Evolutionary conservation across 2,113 vertebrate genomes (phyloP).

Genomic region (Noctilio leporinus): DNA sequence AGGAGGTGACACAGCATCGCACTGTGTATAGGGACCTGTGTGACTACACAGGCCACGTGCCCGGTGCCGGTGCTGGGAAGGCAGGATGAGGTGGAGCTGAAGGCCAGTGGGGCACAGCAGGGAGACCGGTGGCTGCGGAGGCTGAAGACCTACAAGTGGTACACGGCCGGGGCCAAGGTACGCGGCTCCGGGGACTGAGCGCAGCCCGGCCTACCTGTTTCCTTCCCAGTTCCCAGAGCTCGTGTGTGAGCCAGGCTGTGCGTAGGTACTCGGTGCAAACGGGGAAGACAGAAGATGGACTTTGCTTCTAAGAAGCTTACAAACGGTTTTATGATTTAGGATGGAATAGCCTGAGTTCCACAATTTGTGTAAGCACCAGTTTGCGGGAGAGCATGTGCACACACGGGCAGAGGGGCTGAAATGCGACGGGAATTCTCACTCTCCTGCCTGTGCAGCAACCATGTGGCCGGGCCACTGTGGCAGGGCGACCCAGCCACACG

Average conservation of each 20-base stretch:
- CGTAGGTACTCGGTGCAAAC: not conserved
- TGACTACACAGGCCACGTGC: not conserved
- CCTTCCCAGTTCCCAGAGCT: not conserved
- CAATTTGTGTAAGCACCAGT: not conserved
- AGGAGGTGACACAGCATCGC: not conserved
- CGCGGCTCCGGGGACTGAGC: not conserved
- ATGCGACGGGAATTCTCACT: not conserved
- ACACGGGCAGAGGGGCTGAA: not conserved
- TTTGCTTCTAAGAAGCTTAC: slow-evolving; percentile 14
- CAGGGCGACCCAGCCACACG: not conserved
- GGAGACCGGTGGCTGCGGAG: not conserved
- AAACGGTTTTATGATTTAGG: not conserved
- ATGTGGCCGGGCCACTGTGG: not conserved
- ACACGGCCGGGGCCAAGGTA: not conserved
- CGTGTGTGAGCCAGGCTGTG: not conserved
- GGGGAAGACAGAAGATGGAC: not conserved
- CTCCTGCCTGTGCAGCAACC: not conserved
- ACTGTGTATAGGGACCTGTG: not conserved
- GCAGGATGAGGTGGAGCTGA: not conserved
- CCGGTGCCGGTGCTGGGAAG: not conserved
- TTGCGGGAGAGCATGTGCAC: not conserved
- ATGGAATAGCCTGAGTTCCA: not conserved
- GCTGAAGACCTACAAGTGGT: not conserved
- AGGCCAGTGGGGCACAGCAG: not conserved
- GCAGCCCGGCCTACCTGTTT: not conserved